These are phyloP conservation scores for Melitaea cinxia DNA, from an alignment of 1,140 invertebrate genomes.

Conservation along the genomic window DNA sequence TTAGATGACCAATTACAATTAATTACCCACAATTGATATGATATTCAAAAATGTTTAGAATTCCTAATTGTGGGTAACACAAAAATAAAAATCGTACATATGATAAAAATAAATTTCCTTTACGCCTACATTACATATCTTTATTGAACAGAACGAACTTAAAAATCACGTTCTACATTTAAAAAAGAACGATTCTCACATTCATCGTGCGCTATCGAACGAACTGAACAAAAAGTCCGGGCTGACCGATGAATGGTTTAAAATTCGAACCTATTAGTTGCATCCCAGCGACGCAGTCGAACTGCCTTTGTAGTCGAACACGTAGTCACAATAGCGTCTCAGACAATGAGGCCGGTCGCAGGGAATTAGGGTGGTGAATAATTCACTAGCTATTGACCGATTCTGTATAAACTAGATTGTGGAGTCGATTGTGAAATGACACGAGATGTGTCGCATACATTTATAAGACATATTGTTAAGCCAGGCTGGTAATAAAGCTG, in stretches of 20 bases:
- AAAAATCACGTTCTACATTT: too few relatives aligned
- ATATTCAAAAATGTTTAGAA: too few relatives aligned
- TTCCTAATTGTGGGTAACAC: too few relatives aligned
- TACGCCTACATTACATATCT: too few relatives aligned
- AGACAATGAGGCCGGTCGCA: too few relatives aligned
- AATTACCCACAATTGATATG: too few relatives aligned
- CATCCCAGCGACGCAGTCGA: background rate
- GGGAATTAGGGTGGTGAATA: background rate
- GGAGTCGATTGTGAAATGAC: background rate
- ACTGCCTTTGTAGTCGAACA: background rate
- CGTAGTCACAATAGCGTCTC: background rate
- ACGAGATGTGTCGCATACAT: background rate
- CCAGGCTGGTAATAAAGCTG: too few relatives aligned
- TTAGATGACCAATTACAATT: too few relatives aligned
- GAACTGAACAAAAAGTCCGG: background rate
- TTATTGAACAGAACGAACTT: too few relatives aligned
- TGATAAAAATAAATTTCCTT: too few relatives aligned
- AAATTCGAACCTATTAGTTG: slow-evolving; percentile 2
- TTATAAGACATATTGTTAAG: background rate
- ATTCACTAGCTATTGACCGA: background rate
- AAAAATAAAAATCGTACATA: too few relatives aligned
- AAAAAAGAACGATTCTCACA: too few relatives aligned
- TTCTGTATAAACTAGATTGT: background rate
- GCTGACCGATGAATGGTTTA: slow-evolving; percentile 2
- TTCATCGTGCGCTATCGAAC: background rate